Percentiles rank a stretch among this genome's conserved stretches.
These are phyloP conservation scores for Eolophus roseicapilla DNA, from an alignment of 2,113 vertebrate genomes.

Conservation along the genomic window DNA sequence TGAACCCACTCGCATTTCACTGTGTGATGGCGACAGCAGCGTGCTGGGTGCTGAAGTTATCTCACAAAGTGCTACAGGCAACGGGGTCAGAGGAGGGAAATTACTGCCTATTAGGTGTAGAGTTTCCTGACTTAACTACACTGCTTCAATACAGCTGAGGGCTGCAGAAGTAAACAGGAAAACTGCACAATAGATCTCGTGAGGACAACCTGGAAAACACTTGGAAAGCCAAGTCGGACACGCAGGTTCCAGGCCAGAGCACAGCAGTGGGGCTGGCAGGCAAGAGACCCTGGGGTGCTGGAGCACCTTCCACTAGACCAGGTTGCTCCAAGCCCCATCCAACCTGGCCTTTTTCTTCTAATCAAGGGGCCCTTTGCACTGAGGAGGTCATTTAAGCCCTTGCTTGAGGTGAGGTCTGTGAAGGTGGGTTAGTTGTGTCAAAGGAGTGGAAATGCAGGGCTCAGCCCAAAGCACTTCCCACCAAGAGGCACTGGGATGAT, in stretches of 20 bases:
- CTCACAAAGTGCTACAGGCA: neutral
- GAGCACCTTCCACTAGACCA: neutral
- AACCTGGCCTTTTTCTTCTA: neutral
- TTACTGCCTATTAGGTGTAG: neutral
- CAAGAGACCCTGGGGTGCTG: neutral
- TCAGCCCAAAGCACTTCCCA: neutral
- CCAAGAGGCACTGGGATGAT: neutral
- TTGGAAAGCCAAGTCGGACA: neutral
- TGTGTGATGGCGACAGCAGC: neutral
- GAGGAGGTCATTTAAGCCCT: neutral
- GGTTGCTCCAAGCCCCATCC: neutral
- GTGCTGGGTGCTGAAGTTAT: neutral
- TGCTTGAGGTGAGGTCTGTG: neutral
- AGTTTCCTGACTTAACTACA: constrained; percentile 12
- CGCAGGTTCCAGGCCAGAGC: neutral
- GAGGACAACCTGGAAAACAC: neutral
- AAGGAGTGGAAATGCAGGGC: neutral
- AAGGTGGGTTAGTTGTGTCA: neutral
- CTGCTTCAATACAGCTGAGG: neutral
- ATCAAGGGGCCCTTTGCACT: neutral
- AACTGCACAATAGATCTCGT: neutral
- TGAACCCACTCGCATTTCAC: rapidly evolving
- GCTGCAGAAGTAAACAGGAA: constrained; percentile 47
- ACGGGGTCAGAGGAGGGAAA: neutral
- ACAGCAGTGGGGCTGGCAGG: neutral